Percentiles rank a stretch among this genome's conserved stretches.
phyloP scores from a whole-genome alignment of 2,113 vertebrate species.

The Neogobius melanostomus region DNA sequence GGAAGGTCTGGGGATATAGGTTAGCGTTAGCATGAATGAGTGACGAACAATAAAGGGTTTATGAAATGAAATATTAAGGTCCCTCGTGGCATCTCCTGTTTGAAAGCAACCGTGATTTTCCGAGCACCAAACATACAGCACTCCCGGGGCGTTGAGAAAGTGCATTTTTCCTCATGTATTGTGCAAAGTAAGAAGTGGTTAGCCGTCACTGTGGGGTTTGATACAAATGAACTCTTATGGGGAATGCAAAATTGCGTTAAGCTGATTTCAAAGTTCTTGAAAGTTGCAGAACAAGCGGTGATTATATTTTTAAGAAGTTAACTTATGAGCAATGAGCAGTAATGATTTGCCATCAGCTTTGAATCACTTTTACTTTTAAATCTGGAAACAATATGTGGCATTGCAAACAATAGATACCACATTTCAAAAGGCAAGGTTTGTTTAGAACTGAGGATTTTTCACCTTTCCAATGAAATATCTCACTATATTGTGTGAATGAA shows the following conservation, averaged over 20 bases:
- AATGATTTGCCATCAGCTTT: background rate
- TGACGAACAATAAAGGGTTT: constrained; percentile 56
- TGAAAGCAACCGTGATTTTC: constrained; percentile 26
- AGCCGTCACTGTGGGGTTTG: background rate
- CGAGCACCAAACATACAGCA: constrained; percentile 31
- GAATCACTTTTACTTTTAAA: background rate
- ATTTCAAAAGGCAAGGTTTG: background rate
- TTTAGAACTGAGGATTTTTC: too few species aligned
- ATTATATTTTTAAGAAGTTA: background rate
- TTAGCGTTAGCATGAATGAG: constrained; percentile 53
- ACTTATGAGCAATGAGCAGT: background rate
- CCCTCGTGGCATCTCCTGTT: constrained; percentile 42
- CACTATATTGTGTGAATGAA: too few species aligned
- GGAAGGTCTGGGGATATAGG: constrained; percentile 39
- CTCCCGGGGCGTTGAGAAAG: constrained; percentile 17
- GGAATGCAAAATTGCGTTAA: background rate
- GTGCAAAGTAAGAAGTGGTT: background rate
- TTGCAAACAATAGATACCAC: background rate
- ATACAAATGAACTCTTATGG: background rate
- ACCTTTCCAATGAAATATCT: too few species aligned
- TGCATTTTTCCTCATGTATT: constrained; percentile 16
- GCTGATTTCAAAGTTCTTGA: background rate
- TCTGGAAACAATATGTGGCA: too few species aligned
- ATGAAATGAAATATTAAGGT: constrained; percentile 66
- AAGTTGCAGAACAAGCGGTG: background rate